Conservation (phyloP, 1,140 invertebrate genomes). For the Lordiphosa stackelbergi region DNA sequence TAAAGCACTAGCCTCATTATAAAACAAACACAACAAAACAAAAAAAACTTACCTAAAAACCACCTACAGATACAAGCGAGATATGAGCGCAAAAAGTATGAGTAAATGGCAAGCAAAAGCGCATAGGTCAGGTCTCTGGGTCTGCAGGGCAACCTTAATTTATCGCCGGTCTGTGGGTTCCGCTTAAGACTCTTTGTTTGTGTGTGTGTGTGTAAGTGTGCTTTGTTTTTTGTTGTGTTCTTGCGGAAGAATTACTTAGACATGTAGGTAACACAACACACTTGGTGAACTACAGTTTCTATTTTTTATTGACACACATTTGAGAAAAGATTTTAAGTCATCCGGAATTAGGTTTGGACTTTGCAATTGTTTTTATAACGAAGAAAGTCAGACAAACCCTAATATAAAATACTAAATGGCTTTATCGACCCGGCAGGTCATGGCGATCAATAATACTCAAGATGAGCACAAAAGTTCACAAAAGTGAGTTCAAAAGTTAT, state of each 20-base stretch:
- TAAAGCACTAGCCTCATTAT: conserved; percentile 13
- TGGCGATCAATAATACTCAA: no score
- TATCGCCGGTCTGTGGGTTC: conserved; percentile 16
- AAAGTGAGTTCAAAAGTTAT: no score
- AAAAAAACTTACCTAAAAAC: conserved; percentile 15
- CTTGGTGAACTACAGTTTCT: not conserved
- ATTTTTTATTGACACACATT: not conserved
- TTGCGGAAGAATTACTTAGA: not conserved
- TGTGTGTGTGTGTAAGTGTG: not conserved
- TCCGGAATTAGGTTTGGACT: no score
- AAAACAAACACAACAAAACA: conserved; percentile 27
- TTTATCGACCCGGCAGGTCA: no score
- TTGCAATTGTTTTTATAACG: no score
- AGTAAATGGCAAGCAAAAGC: conserved; percentile 22
- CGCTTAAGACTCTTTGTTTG: conserved; percentile 3
- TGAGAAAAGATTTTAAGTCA: no score
- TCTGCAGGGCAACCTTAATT: conserved; percentile 50
- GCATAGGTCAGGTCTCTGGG: conserved; percentile 67
- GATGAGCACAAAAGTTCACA: no score
- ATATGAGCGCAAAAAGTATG: conserved; percentile 8
- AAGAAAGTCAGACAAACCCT: no score
- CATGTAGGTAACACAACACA: no score
- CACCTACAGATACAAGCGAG: conserved; percentile 20
- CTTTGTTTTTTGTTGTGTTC: conserved; percentile 9
- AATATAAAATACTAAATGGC: no score